Evolutionary conservation across 2,888 invertebrate genomes (phyloP), one percentile per base, ranked within the genome.

Genomic region (Amiota communis): DNA sequence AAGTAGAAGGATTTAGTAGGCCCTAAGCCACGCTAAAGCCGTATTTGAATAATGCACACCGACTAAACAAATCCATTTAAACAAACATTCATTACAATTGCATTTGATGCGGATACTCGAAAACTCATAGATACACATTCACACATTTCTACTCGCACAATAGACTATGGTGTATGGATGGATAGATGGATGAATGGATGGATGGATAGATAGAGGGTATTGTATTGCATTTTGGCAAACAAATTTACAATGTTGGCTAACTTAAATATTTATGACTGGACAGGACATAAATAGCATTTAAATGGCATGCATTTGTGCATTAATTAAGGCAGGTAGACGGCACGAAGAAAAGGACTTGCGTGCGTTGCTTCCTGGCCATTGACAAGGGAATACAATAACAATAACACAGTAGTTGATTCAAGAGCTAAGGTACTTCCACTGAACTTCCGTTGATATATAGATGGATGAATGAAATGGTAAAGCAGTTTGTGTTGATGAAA

Each of bases 211-310:
- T 36, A 6, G 6, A 36, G 6, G 36, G 36, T 36, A 36, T 36
- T 36, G 36, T 36, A 6, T 6, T 36, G 36, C 36, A 36, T 36
- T 36, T 36, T 36, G 36, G 36, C 2, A 36, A 36, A 36, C 6
- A 36, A 6, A 36, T 36, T 36, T 17, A n/a, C 10, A 59, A 20
- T 23, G 70, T 61, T 71, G 70, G 70, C 64, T 20, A 47, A 57
- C 56, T 48, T 47, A 68, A 72, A 72, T 72, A 68, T 72, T 72
- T 72, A 72, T 72, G 72, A 17, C 11, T 36, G 56, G 11, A 15
- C 65, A 17, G 56, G 15, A 15, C 56, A 71, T 71, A 71, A 71
- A 71, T 71, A 72, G 47, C 12, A 59, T 68, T 72, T 61, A 61
- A 72, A 61, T 72, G 17, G 13, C 49, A 59, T 59, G 53, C 13